Base-by-base conservation (phyloP, 2,888 invertebrate species). In the Limenitis arthemis region DNA sequence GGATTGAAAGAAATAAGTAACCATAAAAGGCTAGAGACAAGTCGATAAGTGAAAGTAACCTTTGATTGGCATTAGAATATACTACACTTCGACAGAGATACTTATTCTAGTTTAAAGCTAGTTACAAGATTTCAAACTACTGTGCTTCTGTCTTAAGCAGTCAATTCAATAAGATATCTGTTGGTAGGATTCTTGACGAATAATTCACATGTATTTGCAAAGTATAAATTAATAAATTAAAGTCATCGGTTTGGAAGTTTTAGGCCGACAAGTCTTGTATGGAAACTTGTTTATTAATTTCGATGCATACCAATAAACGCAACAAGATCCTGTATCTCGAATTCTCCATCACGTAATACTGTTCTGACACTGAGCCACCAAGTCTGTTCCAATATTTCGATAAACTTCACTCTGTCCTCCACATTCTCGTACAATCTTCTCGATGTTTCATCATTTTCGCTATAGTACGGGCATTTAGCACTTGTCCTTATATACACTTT, bases 321-420 rank as follows among this genome's bases (percentile, higher is more conserved):
- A 59, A 77, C 78, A 65, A 87, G 77, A 71, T 88, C 88, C 68
- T 88, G 88, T 56, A 81, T 77, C 74, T 88, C 88, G 53, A 80
- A 72, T 56, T 80, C 79, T 42, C 78, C 80, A 68, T 84, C 77
- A 53, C 75, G 70, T 36, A 80, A 62, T 9, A 84, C 73, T 1
- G 86, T 84, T 58, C 81, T 75, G 54, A 85, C 72, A 64, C 68
- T 79, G 61, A 80, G 75, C 82, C 77, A 82, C 65, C 74, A 77
- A 38, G 69, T 70, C 34, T 77, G 72, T 61, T 85, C 79, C 54
- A 80, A 62, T 9, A 75, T 74, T 47, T 79, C 74, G 42, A 84
- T 75, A 54, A 78, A 66, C 53, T 74, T 70, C 52, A 82, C 73
- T 53, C 61, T 70, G 44, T 72, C 73, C 20, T 64, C 68, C 36